Evolutionary conservation across 2,797 vertebrate species (phyloP).

Genomic region (Sebastes umbrosus): DNA sequence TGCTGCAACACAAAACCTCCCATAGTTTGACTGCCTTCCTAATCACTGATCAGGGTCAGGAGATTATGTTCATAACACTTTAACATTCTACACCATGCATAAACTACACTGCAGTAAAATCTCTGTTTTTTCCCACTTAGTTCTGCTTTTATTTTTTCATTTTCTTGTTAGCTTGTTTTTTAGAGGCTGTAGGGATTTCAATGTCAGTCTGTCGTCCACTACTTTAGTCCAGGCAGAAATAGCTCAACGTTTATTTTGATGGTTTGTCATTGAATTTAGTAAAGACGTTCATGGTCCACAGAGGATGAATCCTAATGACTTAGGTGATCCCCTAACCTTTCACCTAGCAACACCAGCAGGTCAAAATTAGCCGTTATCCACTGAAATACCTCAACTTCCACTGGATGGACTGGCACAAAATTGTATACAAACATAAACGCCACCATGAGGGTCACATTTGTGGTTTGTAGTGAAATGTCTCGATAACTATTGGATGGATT

Average conservation of each 20-base stretch:
- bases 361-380: background rate
- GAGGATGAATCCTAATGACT: background rate
- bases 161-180: background rate
- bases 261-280: background rate
- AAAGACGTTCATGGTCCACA: background rate
- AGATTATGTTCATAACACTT: background rate
- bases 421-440: too few species aligned
- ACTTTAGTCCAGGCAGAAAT: too few species aligned
- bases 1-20: background rate
- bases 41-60: background rate
- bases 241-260: too few species aligned
- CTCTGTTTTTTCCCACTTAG: background rate
- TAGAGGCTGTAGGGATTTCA: background rate
- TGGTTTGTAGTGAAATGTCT: too few species aligned
- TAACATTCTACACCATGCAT: background rate
- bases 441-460: too few species aligned
- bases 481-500: too few species aligned
- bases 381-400: too few species aligned
- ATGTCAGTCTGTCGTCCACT: too few species aligned
- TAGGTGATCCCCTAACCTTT: background rate
- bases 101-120: background rate
- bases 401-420: background rate
- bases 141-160: background rate
- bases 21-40: conserved; percentile 8
- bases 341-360: background rate